Evolutionary conservation across 53 echinoderm and acorn worm genomes (phyloP).

Genomic region (Astropecten irregularis): DNA sequence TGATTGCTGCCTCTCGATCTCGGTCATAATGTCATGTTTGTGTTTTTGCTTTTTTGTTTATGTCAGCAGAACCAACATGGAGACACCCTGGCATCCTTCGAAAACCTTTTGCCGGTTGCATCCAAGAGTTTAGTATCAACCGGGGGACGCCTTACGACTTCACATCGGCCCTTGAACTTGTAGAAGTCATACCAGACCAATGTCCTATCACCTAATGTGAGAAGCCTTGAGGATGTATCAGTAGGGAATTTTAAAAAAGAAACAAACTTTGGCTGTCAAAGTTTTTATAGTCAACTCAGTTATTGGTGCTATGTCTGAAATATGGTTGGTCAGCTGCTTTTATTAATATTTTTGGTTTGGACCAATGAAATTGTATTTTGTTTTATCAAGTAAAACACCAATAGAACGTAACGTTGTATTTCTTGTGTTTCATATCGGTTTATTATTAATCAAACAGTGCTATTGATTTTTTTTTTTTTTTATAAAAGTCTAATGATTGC

Average conservation of each 20-base stretch:
- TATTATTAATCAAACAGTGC: too few relatives aligned
- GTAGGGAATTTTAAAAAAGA: background rate
- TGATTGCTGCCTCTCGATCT: too few relatives aligned
- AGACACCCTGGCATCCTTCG: background rate
- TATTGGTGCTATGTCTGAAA: slow-evolving; percentile 46
- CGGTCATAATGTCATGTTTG: too few relatives aligned
- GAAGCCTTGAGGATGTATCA: background rate
- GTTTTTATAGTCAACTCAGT: background rate
- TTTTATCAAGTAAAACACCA: too few relatives aligned
- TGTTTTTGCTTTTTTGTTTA: too few relatives aligned
- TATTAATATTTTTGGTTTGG: too few relatives aligned
- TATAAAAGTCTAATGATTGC: background rate
- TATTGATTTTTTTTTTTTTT: too few relatives aligned
- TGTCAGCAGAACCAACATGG: slow-evolving; percentile 21
- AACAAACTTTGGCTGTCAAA: background rate
- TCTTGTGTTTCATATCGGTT: too few relatives aligned
- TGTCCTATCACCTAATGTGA: slow-evolving; percentile 17
- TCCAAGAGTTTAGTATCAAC: slow-evolving; percentile 21
- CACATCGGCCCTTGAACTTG: background rate
- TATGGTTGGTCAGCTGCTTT: slow-evolving; percentile 34
- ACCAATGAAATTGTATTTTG: too few relatives aligned
- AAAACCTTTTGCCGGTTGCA: slow-evolving; percentile 25
- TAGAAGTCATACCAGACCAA: slow-evolving; percentile 36
- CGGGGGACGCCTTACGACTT: slow-evolving; percentile 18
- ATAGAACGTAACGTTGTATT: too few relatives aligned